phyloP scores from a whole-genome alignment of 1,140 invertebrate species.

The Tribolium castaneum region DNA sequence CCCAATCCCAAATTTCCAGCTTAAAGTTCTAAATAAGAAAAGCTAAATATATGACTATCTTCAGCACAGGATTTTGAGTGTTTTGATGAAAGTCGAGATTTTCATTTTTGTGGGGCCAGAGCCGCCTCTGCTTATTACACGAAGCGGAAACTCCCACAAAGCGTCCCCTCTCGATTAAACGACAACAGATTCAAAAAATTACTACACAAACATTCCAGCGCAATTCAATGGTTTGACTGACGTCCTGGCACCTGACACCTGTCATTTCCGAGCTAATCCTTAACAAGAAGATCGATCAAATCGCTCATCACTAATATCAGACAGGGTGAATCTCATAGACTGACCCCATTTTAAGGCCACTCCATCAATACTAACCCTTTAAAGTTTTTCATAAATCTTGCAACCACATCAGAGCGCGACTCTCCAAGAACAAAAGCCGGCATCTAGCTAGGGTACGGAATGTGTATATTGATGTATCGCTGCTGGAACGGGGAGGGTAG shows the following conservation, averaged over 20 bases:
- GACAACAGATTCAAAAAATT: slow-evolving; percentile 28
- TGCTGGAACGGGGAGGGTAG: not conserved
- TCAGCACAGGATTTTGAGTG: no score
- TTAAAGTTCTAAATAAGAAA: no score
- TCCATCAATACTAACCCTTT: not conserved
- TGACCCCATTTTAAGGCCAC: slow-evolving; percentile 21
- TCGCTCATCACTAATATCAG: slow-evolving; percentile 19
- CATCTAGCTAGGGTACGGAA: not conserved
- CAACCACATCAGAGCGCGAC: not conserved
- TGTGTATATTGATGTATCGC: not conserved
- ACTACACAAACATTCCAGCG: slow-evolving; percentile 13
- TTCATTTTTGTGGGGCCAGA: not conserved
- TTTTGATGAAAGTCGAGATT: no score
- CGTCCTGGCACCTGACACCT: slow-evolving; percentile 32
- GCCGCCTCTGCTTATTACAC: not conserved
- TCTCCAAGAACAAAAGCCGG: not conserved
- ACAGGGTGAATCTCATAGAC: slow-evolving; percentile 28
- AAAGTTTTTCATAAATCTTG: slow-evolving; percentile 7
- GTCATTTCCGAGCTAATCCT: slow-evolving; percentile 18
- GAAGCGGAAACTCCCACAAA: not conserved
- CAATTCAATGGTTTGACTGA: slow-evolving; percentile 15
- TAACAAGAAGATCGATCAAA: slow-evolving; percentile 22
- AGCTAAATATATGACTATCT: no score
- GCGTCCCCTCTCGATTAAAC: not conserved
- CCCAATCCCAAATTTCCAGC: no score